Evolutionary conservation across 2,888 invertebrate species (phyloP).

Genomic region (Mellilla xanthometata): DNA sequence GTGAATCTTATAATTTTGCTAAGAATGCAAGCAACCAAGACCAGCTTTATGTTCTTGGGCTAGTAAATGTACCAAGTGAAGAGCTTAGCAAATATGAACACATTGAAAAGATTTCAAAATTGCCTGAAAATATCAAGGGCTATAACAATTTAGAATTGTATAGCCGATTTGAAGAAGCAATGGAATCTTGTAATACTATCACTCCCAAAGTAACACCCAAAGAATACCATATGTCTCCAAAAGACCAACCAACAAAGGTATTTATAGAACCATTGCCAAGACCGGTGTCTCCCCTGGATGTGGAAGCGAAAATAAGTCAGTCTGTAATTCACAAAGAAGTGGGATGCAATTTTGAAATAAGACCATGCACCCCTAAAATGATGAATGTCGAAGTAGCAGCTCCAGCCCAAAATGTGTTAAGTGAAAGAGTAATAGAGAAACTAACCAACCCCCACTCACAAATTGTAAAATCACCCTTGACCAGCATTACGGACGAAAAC

Average conservation of each 20-base stretch:
- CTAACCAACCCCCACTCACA: slow-evolving; percentile 58
- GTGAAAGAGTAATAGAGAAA: slow-evolving; percentile 71
- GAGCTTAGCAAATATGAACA: slow-evolving; percentile 78
- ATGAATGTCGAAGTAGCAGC: slow-evolving; percentile 70
- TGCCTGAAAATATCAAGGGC: slow-evolving; percentile 79
- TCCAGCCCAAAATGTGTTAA: slow-evolving; percentile 61
- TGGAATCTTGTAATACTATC: slow-evolving; percentile 62
- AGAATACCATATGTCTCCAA: slow-evolving; percentile 40
- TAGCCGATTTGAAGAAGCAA: slow-evolving; percentile 74
- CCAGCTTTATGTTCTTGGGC: slow-evolving; percentile 74
- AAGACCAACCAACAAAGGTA: slow-evolving; percentile 37
- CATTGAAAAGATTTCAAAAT: slow-evolving; percentile 75
- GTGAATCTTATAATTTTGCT: slow-evolving; percentile 38
- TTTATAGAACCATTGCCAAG: slow-evolving; percentile 46
- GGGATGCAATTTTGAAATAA: slow-evolving; percentile 79
- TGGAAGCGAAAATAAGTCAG: slow-evolving; percentile 79
- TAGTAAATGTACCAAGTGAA: slow-evolving; percentile 73
- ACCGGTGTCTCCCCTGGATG: slow-evolving; percentile 73
- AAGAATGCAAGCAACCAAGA: slow-evolving; percentile 59
- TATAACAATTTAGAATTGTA: slow-evolving; percentile 72
- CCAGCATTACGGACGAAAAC: slow-evolving; percentile 41
- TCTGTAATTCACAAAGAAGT: slow-evolving; percentile 80
- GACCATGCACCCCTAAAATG: slow-evolving; percentile 78
- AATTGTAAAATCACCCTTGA: slow-evolving; percentile 46
- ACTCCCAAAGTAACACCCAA: slow-evolving; percentile 44